These are phyloP conservation scores for Halocynthia aurantium DNA, from an alignment of 23 tunicate species.

Conservation along the genomic window DNA sequence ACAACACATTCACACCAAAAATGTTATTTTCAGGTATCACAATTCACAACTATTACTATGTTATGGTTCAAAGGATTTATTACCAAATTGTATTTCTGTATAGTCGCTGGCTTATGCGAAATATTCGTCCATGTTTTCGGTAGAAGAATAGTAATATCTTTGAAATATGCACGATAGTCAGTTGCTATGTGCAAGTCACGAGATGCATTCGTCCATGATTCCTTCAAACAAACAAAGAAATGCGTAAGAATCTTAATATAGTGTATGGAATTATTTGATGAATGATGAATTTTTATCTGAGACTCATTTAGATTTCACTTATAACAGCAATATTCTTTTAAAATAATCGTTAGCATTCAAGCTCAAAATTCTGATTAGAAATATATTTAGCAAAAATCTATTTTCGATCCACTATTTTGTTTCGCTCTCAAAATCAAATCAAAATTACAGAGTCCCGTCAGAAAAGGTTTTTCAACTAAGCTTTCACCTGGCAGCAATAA, in stretches of 20 bases:
- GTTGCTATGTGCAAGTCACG: constrained; percentile 22
- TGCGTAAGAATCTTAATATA: not conserved
- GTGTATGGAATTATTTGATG: not conserved
- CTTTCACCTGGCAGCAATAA: too few species aligned
- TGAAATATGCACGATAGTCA: constrained; percentile 28
- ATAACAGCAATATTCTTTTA: not conserved
- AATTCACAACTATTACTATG: not conserved
- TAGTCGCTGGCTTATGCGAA: not conserved
- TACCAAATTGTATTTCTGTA: constrained; percentile 18
- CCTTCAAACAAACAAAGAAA: constrained; percentile 6
- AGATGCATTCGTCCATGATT: constrained; percentile 48
- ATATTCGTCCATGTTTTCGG: constrained; percentile 41
- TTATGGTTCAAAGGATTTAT: not conserved
- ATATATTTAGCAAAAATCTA: too few species aligned
- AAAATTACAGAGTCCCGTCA: too few species aligned
- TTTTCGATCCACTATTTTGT: too few species aligned
- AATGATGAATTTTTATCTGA: too few species aligned
- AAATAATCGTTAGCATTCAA: not conserved
- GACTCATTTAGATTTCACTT: not conserved
- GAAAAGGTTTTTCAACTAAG: too few species aligned
- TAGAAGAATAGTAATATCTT: constrained; percentile 39
- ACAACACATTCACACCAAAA: too few species aligned
- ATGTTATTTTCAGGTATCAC: too few species aligned
- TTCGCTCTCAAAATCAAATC: too few species aligned
- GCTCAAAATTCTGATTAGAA: too few species aligned